Conservation (phyloP, 2,113 vertebrate species). For the Athene cunicularia region DNA sequence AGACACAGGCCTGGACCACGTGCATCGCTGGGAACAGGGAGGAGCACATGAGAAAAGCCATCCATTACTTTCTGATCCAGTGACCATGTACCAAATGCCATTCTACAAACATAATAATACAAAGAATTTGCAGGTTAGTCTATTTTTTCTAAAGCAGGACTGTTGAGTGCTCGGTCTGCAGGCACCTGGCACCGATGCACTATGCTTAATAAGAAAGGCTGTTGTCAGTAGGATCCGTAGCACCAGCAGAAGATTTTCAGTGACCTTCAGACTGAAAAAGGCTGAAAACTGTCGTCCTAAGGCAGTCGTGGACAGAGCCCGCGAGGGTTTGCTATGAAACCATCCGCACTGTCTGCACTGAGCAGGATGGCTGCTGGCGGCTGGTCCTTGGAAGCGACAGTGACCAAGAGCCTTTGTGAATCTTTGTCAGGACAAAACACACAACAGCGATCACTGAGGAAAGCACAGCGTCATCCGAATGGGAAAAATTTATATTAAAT, state of each 20-base stretch:
- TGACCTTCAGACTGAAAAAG: neutral
- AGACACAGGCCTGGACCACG: no score
- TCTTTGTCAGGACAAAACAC: neutral
- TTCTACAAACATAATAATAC: neutral
- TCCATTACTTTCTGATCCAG: neutral
- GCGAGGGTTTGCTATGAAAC: neutral
- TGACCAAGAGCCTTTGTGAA: neutral
- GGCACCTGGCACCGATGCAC: neutral
- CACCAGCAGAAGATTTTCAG: neutral
- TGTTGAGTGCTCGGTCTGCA: neutral
- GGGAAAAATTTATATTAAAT: neutral
- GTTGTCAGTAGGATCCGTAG: neutral
- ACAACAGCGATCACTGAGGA: neutral
- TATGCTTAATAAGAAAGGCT: neutral
- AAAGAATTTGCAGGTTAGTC: neutral
- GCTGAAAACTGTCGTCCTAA: neutral
- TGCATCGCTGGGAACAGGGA: no score
- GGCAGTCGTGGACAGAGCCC: no score
- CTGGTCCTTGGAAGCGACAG: accelerated
- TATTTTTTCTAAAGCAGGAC: neutral
- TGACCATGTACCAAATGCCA: neutral
- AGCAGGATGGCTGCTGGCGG: neutral
- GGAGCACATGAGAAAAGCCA: neutral
- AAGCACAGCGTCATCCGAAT: neutral
- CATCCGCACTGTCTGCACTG: accelerated